Conservation (phyloP, 2,113 vertebrate genomes). For the Illadopsis cleaveri region DNA sequence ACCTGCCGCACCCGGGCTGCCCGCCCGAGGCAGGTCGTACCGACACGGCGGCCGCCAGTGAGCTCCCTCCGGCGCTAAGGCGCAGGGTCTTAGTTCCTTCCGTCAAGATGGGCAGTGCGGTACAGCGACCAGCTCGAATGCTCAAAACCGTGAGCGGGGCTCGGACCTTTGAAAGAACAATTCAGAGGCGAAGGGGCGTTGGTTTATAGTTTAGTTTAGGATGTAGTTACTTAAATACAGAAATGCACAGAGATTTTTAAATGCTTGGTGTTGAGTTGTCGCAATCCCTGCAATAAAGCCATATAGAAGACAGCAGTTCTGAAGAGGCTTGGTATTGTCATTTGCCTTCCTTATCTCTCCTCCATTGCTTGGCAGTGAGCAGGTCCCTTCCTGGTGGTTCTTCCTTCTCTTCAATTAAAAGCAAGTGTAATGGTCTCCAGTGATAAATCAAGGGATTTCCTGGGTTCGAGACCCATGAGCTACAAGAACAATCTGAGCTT, state of each 20-base stretch:
- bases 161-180: background rate
- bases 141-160: background rate
- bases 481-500: background rate
- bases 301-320: background rate
- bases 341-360: background rate
- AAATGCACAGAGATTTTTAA: background rate
- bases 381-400: background rate
- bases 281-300: background rate
- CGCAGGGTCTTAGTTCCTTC: too few relatives aligned
- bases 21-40: background rate
- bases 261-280: background rate
- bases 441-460: background rate
- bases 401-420: background rate
- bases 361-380: background rate
- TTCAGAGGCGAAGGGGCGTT: background rate
- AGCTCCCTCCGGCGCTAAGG: background rate
- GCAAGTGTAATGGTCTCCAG: background rate
- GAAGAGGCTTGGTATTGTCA: accelerated
- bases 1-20: too few relatives aligned
- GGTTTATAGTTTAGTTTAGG: background rate
- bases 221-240: background rate
- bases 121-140: background rate
- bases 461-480: background rate
- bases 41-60: background rate
- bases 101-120: background rate